Evolutionary conservation across 2,888 invertebrate genomes (phyloP), one percentile per base, ranked within the genome.

Genomic region (Glyphotaelius pellucidus): DNA sequence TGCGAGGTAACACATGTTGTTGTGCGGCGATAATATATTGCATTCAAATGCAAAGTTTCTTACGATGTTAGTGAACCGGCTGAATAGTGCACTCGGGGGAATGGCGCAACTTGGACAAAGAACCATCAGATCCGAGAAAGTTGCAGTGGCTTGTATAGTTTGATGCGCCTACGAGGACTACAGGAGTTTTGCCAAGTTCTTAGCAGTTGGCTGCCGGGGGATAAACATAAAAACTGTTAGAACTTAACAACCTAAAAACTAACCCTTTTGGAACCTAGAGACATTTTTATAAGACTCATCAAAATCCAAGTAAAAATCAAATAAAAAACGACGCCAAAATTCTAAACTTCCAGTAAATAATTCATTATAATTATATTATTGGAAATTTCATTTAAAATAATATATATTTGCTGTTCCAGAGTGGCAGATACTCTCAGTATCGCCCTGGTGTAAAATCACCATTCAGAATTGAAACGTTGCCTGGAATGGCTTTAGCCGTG

Each of bases 61-160:
- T 67, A 67, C 25, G 67, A 67, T 83, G 83, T 83, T 83, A 19
- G 83, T 30, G 86, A 86, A 86, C 86, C 30, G 30, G 47, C 25
- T 42, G 42, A 86, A 86, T 86, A 42, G 86, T 47, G 42, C 86
- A 30, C 47, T 42, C 38, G 30, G 30, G 42, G 42, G 47, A 86
- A 86, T 86, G 42, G 42, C 42, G 30, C 3, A 86, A 86, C n/a
- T 42, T 86, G 35, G 86, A 86, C 86, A 86, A 86, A 86, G 86
- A 86, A 86, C 30, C 86, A 42, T 35, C 42, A 86, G 86, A 47
- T 86, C n/a, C 42, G 11, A n/a, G 32, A 47, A 42, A 42, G 86
- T 42, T 83, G 35, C 83, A 35, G 83, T 83, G 83, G 32, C 32
- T 83, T 25, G 32, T 83, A 38, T 38, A 83, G 35, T 83, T 32